phyloP scores from a whole-genome alignment of 1,140 invertebrate species.

The Ips nitidus region DNA sequence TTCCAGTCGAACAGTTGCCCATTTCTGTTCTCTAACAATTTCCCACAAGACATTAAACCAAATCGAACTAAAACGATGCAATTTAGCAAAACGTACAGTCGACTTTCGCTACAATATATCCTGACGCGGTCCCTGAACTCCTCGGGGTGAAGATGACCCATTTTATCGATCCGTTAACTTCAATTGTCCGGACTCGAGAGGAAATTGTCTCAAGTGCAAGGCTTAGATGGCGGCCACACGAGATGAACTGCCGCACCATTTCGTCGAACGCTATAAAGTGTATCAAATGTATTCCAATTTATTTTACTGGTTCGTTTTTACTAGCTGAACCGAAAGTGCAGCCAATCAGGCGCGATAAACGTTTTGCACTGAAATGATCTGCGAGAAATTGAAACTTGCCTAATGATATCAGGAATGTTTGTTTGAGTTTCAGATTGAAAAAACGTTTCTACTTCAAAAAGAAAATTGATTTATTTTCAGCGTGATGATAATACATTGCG shows the following conservation, averaged over 20 bases:
- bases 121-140: conserved; percentile 12
- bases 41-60: too few relatives aligned
- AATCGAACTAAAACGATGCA: too few relatives aligned
- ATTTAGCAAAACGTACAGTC: too few relatives aligned
- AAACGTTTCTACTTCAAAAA: neutral
- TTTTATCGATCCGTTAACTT: conserved; percentile 33
- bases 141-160: conserved; percentile 7
- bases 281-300: conserved; percentile 27
- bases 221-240: conserved; percentile 26
- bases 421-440: too few relatives aligned
- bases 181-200: conserved; percentile 33
- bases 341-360: conserved; percentile 6
- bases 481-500: too few relatives aligned
- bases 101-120: neutral
- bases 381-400: neutral
- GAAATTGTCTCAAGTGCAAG: conserved; percentile 35
- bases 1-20: too few relatives aligned
- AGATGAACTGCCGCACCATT: conserved; percentile 18
- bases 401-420: too few relatives aligned
- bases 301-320: conserved; percentile 20
- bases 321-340: neutral
- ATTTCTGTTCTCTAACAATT: too few relatives aligned
- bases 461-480: neutral
- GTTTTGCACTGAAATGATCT: conserved; percentile 1
- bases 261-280: conserved; percentile 14